Evolutionary conservation across 2,888 invertebrate genomes (phyloP), one percentile per base, ranked within the genome.

Genomic region (Digitonthophagus gazella): DNA sequence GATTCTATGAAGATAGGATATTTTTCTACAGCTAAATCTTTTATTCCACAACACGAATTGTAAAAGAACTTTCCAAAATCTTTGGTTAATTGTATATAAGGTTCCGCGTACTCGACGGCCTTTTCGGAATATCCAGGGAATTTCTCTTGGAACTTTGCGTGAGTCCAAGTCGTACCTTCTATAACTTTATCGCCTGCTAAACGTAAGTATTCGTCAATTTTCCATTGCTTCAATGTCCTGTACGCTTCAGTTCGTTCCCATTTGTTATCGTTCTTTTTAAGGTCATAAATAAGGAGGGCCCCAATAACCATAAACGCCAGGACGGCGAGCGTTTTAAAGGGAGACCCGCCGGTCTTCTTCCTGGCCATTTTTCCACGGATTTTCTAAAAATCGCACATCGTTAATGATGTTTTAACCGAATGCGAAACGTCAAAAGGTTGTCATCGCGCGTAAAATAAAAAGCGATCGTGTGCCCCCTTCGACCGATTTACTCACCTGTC

Each of bases 221-320:
- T 92, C 28, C 87, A 86, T 75, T 89, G 88, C 75, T 88, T 88
- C 74, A 92, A 82, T 57, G 89, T 82, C 75, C 86, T 87, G 57
- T 89, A 90, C 3, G 89, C 89, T 74, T 86, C 84, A 58, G 92
- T 91, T 74, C 88, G 87, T 76, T 90, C 87, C 83, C 92, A 91
- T 44, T 44, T 44, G 71, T 90, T 90, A 69, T 87, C 87, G 76
- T 89, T 86, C 72, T 84, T 86, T 44, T 88, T 86, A 19, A 89
- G 87, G 82, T 93, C 93, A 74, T 88, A 89, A 44, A 85, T 83
- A 68, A 93, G 81, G 69, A 89, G 81, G 58, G 87, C 87, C 71
- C 85, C 87, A 72, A 90, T 87, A 71, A 87, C 79, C 20, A 87
- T 76, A 71, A 91, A 75, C 67, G 91, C 77, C 72, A 91, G 79